phyloP scores from a whole-genome alignment of 1,140 invertebrate species.

The Artemia franciscana region DNA sequence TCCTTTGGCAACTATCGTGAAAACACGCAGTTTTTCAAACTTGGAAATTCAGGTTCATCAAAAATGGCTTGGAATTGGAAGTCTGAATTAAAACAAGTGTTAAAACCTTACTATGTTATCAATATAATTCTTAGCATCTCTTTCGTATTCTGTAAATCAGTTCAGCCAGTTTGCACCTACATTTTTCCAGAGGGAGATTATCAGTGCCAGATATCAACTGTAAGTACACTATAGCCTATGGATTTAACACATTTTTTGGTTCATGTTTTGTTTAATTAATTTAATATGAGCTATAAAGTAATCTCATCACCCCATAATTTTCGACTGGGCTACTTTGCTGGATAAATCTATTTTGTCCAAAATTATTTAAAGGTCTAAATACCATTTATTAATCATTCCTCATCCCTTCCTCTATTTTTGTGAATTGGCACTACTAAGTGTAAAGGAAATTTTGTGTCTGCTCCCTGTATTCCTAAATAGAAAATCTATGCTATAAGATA shows the following conservation, averaged over 20 bases:
- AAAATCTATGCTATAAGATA: too few species aligned
- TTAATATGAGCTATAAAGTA: conserved; percentile 5
- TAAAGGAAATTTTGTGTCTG: too few species aligned
- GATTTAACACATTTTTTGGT: conserved; percentile 14
- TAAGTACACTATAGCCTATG: conserved; percentile 16
- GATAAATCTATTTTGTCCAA: conserved; percentile 3
- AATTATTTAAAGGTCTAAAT: background rate
- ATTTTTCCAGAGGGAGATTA: conserved; percentile 32
- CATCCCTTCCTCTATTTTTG: too few species aligned
- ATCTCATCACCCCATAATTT: background rate
- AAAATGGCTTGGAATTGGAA: too few species aligned
- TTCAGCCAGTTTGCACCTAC: conserved; percentile 38
- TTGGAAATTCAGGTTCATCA: too few species aligned
- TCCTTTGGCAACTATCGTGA: too few species aligned
- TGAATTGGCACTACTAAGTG: too few species aligned
- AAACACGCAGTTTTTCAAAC: too few species aligned
- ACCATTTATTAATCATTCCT: background rate
- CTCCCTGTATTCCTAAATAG: too few species aligned
- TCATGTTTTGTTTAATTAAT: conserved; percentile 9
- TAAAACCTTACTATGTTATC: conserved; percentile 65
- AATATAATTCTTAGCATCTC: conserved; percentile 64
- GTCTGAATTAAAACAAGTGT: conserved; percentile 39
- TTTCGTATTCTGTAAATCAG: conserved; percentile 48
- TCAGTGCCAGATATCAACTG: conserved; percentile 50
- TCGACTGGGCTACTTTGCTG: conserved; percentile 5